Base-by-base conservation (phyloP, 2,888 invertebrate species). In the Drosophila paramelanica region DNA sequence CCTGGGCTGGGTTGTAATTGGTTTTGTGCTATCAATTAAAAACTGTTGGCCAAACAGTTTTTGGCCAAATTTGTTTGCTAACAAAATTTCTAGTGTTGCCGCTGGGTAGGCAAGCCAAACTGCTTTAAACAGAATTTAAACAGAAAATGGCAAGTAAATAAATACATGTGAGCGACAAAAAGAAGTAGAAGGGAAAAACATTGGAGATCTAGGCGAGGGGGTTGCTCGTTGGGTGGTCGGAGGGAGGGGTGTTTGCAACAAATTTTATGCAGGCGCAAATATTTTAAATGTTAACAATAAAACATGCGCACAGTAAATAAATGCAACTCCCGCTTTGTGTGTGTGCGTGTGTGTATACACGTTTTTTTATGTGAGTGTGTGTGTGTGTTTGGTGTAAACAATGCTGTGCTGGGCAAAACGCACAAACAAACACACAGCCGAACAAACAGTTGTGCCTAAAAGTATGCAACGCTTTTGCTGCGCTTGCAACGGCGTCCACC, bases 241-340 rank as follows among this genome's bases (percentile, higher is more conserved):
- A 13, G 27, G 17, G 46, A 20, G 5, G n/a, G 17, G 13, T 14
- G 46, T 1, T 41, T 55, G 51, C 33, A 58, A 42, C 53, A 69
- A 81, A 75, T 87, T 87, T 65, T 81, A 84, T 83, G 88, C 85
- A 76, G 81, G 82, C 82, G 81, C 88, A 86, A 85, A 88, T 85
- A 85, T 85, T 85, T 85, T 83, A 86, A 88, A 86, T 88, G 88
- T 86, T 85, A 86, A 85, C 88, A 88, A 86, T 88, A 88, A 88
- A 84, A 88, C 86, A 84, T 79, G 74, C 69, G 73, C 75, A 81
- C 77, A 83, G 83, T 83, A 83, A 83, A 83, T 87, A 83, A 84
- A 78, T 73, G 75, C 68, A 68, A 14, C 43, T 43, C 52, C 51
- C 57, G 33, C 39, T 55, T 25, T 11, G 36, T 38, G 52, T 42